Conservation (phyloP, 2,888 invertebrate species). For the Thera britannica region DNA sequence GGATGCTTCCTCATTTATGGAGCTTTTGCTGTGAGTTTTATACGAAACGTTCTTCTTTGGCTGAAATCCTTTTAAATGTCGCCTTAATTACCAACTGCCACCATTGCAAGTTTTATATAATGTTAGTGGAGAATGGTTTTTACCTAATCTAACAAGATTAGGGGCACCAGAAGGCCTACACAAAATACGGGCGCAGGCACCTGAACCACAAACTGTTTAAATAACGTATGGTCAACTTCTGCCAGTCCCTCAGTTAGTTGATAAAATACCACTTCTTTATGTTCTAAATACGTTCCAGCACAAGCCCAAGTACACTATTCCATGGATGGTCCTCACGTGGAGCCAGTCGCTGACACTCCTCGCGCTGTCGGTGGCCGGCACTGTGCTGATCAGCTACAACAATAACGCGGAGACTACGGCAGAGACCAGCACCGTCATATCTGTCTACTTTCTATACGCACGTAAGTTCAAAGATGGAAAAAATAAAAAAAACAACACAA, state of each 20-base stretch:
- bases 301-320: conserved; percentile 58
- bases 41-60: background rate
- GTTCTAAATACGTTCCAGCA: conserved; percentile 49
- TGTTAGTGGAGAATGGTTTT: no score
- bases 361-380: conserved; percentile 55
- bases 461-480: conserved; percentile 47
- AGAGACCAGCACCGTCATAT: conserved; percentile 61
- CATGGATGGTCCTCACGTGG: conserved; percentile 66
- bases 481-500: no score
- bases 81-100: background rate
- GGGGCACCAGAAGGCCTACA: no score
- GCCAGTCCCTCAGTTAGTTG: no score
- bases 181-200: no score
- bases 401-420: conserved; percentile 45
- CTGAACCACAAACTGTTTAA: background rate
- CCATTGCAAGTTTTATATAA: no score
- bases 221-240: background rate
- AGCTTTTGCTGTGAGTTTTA: conserved; percentile 57
- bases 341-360: conserved; percentile 52
- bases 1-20: conserved; percentile 63
- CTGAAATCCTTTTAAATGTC: background rate
- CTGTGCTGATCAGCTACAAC: conserved; percentile 53
- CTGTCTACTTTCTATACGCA: conserved; percentile 62
- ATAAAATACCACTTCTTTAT: no score
- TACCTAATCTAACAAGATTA: no score